A percentile compares a stretch with the other conserved stretches of the same genome.
Evolutionary conservation across 2,888 invertebrate genomes (phyloP).

Genomic region (Crioceris asparagi): DNA sequence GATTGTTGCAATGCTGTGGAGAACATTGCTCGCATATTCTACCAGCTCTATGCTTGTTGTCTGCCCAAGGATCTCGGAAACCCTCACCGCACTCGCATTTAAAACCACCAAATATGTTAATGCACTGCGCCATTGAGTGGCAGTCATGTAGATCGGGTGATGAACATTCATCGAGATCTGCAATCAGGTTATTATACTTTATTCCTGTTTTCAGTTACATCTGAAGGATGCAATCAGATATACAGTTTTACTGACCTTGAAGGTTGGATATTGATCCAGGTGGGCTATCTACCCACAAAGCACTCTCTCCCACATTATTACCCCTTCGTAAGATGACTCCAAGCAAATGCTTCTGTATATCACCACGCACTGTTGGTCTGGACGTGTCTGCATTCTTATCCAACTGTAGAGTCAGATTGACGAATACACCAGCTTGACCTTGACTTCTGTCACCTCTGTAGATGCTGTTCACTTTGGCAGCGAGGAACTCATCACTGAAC

Average conservation of each 20-base stretch:
- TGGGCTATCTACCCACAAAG: conserved; percentile 72
- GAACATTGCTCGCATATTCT: conserved; percentile 70
- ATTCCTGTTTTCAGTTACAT: not conserved
- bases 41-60: conserved; percentile 57
- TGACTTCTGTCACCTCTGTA: conserved; percentile 59
- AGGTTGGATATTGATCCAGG: conserved; percentile 68
- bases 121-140: conserved; percentile 63
- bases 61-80: conserved; percentile 62
- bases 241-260: conserved; percentile 42
- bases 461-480: conserved; percentile 67
- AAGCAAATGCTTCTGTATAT: conserved; percentile 73
- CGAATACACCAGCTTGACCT: conserved; percentile 65
- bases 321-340: conserved; percentile 73
- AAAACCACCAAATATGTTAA: conserved; percentile 77
- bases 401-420: conserved; percentile 74
- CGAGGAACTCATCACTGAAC: conserved; percentile 77
- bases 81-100: conserved; percentile 65
- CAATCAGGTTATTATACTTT: conserved; percentile 4
- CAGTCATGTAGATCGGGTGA: conserved; percentile 77
- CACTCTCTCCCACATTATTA: conserved; percentile 82
- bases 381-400: conserved; percentile 66
- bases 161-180: conserved; percentile 80
- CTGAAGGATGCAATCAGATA: not conserved
- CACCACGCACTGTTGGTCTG: conserved; percentile 55
- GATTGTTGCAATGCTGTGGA: conserved; percentile 67